Evolutionary conservation across 2,797 vertebrate genomes (phyloP).

Genomic region (Parambassis ranga): DNA sequence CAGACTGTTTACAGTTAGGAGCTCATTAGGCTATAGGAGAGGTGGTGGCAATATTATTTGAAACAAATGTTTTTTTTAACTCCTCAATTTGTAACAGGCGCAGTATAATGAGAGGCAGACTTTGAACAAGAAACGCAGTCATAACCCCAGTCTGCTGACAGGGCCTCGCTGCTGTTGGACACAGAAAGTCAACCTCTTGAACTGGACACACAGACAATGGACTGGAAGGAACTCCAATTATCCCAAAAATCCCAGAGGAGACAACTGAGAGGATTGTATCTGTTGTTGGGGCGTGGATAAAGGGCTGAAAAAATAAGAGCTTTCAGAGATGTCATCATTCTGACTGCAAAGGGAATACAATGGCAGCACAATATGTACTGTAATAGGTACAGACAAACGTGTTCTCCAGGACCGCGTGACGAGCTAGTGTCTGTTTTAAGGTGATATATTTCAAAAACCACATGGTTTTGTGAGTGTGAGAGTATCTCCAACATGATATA

Average conservation of each 20-base stretch:
- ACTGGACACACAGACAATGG: slow-evolving; percentile 24
- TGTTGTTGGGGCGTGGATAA: background rate
- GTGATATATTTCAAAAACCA: slow-evolving; percentile 26
- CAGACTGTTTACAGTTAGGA: slow-evolving; percentile 20
- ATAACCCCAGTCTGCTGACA: slow-evolving; percentile 30
- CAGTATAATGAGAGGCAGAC: slow-evolving; percentile 12
- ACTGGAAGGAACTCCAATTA: slow-evolving; percentile 55
- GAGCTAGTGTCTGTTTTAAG: background rate
- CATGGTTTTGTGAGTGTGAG: slow-evolving; percentile 49
- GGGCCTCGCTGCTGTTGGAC: slow-evolving; percentile 1
- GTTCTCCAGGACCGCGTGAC: background rate
- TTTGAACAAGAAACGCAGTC: slow-evolving; percentile 33
- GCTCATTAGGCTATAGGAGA: slow-evolving; percentile 26
- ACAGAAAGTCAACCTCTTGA: slow-evolving; percentile 31
- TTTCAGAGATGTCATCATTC: background rate
- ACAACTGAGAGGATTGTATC: slow-evolving; percentile 38
- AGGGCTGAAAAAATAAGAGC: background rate
- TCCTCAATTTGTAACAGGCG: background rate
- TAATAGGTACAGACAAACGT: slow-evolving; percentile 2
- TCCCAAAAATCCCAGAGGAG: slow-evolving; percentile 48
- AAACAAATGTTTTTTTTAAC: slow-evolving; percentile 13
- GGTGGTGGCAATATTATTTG: slow-evolving; percentile 15
- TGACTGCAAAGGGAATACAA: background rate
- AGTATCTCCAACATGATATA: slow-evolving; percentile 30
- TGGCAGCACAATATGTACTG: background rate